A percentile compares a stretch with the other conserved stretches of the same genome.
These are phyloP conservation scores for Xylota sylvarum DNA, from an alignment of 2,888 invertebrate species.

Conservation along the genomic window DNA sequence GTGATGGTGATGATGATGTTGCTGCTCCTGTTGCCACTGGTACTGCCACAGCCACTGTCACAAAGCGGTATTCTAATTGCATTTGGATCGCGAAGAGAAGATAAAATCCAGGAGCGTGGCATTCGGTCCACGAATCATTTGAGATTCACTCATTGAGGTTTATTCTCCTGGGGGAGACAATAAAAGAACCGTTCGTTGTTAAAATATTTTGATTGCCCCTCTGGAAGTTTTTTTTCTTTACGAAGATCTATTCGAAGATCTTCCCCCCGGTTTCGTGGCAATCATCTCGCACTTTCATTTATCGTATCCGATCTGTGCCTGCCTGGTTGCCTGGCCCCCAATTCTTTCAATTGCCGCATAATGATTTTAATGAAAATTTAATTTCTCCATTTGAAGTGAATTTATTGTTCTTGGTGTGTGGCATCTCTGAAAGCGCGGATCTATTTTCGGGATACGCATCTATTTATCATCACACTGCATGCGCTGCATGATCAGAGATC, in stretches of 20 bases:
- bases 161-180: conserved; percentile 54
- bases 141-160: conserved; percentile 47
- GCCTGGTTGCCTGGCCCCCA: conserved; percentile 23
- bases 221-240: conserved; percentile 17
- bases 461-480: conserved; percentile 59
- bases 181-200: conserved; percentile 64
- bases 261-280: neutral
- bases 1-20: conserved; percentile 11
- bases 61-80: conserved; percentile 57
- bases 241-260: conserved; percentile 52
- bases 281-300: conserved; percentile 70
- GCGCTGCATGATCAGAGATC: conserved; percentile 46
- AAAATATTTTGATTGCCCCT: conserved; percentile 57
- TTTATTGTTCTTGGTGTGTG: conserved; percentile 82
- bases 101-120: conserved; percentile 60
- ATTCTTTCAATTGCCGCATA: conserved; percentile 76
- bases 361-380: conserved; percentile 84
- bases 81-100: conserved; percentile 53
- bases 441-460: conserved; percentile 67
- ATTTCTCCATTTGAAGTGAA: conserved; percentile 81
- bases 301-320: conserved; percentile 32
- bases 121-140: conserved; percentile 58
- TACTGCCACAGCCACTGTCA: neutral
- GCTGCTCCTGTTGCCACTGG: neutral
- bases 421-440: conserved; percentile 73